These are phyloP conservation scores for Drosophila affinis DNA, from an alignment of 2,888 invertebrate species.

Conservation along the genomic window DNA sequence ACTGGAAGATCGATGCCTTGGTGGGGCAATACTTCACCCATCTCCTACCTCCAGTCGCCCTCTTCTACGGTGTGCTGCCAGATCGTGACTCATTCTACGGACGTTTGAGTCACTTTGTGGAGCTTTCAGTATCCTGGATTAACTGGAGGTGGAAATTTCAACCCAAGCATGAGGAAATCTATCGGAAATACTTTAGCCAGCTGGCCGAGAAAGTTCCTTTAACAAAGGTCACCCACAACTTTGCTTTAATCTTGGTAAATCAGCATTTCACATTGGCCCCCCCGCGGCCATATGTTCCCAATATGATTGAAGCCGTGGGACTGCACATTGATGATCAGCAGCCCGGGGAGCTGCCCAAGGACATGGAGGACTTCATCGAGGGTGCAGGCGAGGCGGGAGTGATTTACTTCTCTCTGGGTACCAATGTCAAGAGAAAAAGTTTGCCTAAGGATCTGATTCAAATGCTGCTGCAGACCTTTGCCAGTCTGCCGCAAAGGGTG, in stretches of 20 bases:
- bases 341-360: slow-evolving; percentile 66
- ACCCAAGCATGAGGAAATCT: slow-evolving; percentile 60
- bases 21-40: slow-evolving; percentile 76
- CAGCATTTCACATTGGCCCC: slow-evolving; percentile 77
- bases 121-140: slow-evolving; percentile 54
- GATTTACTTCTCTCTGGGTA: slow-evolving; percentile 84
- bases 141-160: slow-evolving; percentile 59
- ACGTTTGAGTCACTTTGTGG: slow-evolving; percentile 75
- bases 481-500: slow-evolving; percentile 71
- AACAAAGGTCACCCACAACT: slow-evolving; percentile 61
- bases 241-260: slow-evolving; percentile 79
- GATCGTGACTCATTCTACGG: slow-evolving; percentile 81
- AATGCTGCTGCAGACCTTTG: slow-evolving; percentile 60
- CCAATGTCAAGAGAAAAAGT: slow-evolving; percentile 70
- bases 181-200: slow-evolving; percentile 57
- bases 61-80: slow-evolving; percentile 53
- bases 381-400: slow-evolving; percentile 82
- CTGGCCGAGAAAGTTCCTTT: slow-evolving; percentile 50
- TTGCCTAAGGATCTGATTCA: slow-evolving; percentile 66
- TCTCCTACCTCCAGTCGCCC: slow-evolving; percentile 73
- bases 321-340: slow-evolving; percentile 77
- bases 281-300: slow-evolving; percentile 80
- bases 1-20: slow-evolving; percentile 72
- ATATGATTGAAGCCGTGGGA: slow-evolving; percentile 82
- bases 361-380: slow-evolving; percentile 82